Conservation (phyloP, 2,888 invertebrate species). For the Endomychus coccineus region DNA sequence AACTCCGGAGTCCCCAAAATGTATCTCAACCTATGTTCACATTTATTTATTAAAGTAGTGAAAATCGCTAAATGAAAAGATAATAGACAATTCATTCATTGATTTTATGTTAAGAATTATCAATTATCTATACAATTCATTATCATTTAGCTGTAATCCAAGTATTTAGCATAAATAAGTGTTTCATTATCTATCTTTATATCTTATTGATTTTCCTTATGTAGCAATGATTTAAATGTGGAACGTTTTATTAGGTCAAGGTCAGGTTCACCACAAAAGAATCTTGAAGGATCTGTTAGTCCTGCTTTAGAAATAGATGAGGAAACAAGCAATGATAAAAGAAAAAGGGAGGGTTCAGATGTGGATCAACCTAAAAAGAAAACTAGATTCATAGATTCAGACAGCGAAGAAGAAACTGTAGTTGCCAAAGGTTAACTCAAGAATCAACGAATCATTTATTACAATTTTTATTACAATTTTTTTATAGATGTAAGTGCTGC, state of each 20-base stretch:
- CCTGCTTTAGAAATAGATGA: constrained; percentile 49
- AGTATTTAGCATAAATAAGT: no score
- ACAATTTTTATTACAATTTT: constrained; percentile 2
- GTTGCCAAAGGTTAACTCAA: constrained; percentile 16
- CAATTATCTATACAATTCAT: no score
- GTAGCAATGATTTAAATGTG: constrained; percentile 20
- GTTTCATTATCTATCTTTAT: no score
- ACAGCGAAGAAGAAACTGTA: constrained; percentile 54
- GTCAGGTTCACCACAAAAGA: no score
- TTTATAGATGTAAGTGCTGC: constrained; percentile 57
- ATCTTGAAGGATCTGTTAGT: constrained; percentile 38
- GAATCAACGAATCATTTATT: not conserved
- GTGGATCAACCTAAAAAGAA: constrained; percentile 38
- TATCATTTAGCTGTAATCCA: no score
- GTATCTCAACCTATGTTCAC: no score
- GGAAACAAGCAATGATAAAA: constrained; percentile 37
- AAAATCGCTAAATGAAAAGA: no score
- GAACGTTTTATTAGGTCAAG: constrained; percentile 31
- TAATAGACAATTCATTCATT: no score
- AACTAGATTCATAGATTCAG: constrained; percentile 55
- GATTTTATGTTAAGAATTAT: no score
- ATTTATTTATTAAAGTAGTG: no score
- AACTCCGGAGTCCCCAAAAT: no score
- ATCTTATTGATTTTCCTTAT: not conserved
- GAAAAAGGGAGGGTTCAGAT: constrained; percentile 36